Evolutionary conservation across 23 tunicate species (phyloP).

Genomic region (Trididemnum miniatum): DNA sequence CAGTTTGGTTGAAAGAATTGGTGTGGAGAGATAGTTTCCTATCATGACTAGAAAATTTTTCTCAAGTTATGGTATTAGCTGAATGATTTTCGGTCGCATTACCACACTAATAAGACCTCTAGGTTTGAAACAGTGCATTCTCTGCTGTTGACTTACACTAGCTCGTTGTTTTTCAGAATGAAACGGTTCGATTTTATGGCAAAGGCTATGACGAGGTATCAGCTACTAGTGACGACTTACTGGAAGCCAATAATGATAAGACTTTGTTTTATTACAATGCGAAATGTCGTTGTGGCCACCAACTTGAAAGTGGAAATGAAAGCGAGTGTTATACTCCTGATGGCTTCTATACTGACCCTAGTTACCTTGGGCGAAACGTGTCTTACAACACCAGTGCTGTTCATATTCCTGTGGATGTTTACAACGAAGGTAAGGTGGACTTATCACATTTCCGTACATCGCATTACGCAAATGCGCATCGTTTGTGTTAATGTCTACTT

Average conservation of each 20-base stretch:
- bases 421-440: conserved; percentile 61
- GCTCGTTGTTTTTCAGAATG: conserved; percentile 11
- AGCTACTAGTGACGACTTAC: background rate
- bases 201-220: background rate
- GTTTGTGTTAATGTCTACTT: no score
- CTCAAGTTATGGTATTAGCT: background rate
- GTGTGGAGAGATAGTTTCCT: no score
- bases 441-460: no score
- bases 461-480: no score
- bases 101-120: background rate
- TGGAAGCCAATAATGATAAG: background rate
- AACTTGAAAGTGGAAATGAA: conserved; percentile 3
- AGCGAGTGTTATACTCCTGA: conserved; percentile 23
- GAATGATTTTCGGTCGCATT: background rate
- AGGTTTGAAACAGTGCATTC: no score
- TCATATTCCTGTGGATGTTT: conserved; percentile 74
- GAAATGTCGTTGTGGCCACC: conserved; percentile 60
- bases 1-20: no score
- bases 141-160: no score
- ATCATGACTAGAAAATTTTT: no score
- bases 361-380: conserved; percentile 25
- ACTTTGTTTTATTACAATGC: conserved; percentile 52
- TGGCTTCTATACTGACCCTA: conserved; percentile 13
- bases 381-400: conserved; percentile 47
- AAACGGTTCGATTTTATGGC: conserved; percentile 27